Evolutionary conservation across 2,797 vertebrate genomes (phyloP).

Genomic region (Myotis pilosus): DNA sequence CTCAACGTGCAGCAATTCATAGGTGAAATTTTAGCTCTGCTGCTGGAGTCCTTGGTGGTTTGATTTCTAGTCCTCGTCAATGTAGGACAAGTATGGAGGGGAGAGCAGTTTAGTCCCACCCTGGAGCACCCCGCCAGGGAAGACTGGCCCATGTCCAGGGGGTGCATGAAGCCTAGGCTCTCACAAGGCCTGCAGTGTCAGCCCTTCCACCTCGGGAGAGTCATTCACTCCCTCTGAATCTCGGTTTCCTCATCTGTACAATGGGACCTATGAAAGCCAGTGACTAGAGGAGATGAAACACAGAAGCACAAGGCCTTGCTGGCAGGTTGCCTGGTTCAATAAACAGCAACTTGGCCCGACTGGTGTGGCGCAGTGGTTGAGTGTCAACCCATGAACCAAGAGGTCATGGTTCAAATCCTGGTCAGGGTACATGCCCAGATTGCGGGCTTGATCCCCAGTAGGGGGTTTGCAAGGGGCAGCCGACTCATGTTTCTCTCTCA

Average conservation of each 20-base stretch:
- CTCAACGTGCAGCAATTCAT: accelerated
- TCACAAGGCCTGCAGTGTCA: accelerated
- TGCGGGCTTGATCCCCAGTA: too few relatives aligned
- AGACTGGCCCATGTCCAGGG: not conserved
- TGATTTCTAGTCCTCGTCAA: not conserved
- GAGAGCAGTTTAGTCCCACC: not conserved
- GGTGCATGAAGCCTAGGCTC: not conserved
- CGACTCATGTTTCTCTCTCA: too few relatives aligned
- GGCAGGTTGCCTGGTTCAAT: accelerated
- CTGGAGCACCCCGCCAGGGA: not conserved
- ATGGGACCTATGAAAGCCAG: not conserved
- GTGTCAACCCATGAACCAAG: too few relatives aligned
- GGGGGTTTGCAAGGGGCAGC: too few relatives aligned
- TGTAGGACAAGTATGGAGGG: accelerated
- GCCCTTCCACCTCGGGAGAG: not conserved
- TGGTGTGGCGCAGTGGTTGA: too few relatives aligned
- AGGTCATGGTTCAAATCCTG: too few relatives aligned
- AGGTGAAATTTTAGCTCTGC: accelerated
- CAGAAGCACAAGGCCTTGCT: accelerated
- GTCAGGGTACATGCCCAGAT: too few relatives aligned
- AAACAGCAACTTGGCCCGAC: not conserved
- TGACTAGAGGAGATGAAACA: too few relatives aligned
- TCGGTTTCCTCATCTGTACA: not conserved
- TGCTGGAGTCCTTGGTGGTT: not conserved
- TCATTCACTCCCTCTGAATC: not conserved